Conservation (phyloP, 2,113 vertebrate genomes). For the Hemiprocne comata region DNA sequence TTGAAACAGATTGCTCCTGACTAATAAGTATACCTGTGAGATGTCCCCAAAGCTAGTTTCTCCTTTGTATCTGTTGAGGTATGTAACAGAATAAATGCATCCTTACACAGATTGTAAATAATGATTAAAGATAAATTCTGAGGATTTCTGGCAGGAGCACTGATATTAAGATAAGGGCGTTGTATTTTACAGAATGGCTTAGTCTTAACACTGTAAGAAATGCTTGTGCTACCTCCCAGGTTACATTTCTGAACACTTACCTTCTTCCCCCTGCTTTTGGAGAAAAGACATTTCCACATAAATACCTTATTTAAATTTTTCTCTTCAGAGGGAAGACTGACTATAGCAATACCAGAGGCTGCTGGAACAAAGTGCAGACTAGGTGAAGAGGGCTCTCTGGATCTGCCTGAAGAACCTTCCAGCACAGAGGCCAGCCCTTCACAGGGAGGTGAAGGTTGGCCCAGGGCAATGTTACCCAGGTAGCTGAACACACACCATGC, state of each 20-base stretch:
- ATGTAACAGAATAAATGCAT: background rate
- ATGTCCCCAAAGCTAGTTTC: background rate
- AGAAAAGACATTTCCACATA: background rate
- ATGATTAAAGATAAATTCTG: background rate
- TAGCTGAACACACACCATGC: background rate
- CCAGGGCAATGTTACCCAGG: rapidly evolving
- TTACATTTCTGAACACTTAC: background rate
- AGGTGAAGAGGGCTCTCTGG: background rate
- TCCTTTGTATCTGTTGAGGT: background rate
- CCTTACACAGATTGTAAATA: background rate
- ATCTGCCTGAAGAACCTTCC: background rate
- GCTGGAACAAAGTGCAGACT: background rate
- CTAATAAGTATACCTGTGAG: background rate
- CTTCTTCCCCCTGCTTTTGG: background rate
- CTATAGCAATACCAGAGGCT: background rate
- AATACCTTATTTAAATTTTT: background rate
- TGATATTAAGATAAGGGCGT: background rate
- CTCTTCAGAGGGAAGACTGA: background rate
- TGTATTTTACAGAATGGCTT: background rate
- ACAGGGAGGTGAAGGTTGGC: rapidly evolving
- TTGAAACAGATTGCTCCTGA: background rate
- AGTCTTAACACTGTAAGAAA: background rate
- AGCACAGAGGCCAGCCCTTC: background rate
- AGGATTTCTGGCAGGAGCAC: background rate
- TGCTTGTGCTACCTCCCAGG: background rate